Conservation (phyloP, 2,113 vertebrate genomes). For the Trochalopteron elliotii region DNA sequence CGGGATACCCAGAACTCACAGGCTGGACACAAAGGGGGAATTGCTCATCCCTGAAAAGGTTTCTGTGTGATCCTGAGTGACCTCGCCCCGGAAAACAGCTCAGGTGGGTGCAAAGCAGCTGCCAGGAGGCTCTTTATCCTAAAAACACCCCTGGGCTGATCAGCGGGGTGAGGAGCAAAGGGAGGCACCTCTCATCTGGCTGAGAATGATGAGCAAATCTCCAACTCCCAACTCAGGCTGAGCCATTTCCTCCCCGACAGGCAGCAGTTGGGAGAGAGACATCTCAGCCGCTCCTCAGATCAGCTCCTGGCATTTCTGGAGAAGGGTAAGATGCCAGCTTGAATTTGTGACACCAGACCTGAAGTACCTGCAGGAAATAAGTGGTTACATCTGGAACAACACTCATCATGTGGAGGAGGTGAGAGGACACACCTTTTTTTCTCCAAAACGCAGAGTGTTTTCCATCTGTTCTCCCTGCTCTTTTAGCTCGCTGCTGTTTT, state of each 20-base stretch:
- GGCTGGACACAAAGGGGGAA: background rate
- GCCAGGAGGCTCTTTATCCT: background rate
- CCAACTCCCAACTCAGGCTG: background rate
- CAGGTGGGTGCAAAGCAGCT: background rate
- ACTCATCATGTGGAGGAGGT: background rate
- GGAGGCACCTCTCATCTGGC: background rate
- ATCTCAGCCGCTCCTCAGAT: background rate
- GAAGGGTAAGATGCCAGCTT: background rate
- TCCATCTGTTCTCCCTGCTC: background rate
- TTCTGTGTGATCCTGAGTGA: background rate
- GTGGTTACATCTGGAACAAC: background rate
- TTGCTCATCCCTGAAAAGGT: background rate
- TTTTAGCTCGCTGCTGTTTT: background rate
- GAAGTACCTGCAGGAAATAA: background rate
- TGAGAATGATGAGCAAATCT: background rate
- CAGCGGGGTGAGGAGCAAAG: background rate
- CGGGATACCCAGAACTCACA: background rate
- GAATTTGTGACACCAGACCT: background rate
- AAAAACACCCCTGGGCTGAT: background rate
- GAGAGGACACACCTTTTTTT: background rate
- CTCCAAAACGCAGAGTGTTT: background rate
- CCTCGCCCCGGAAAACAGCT: background rate
- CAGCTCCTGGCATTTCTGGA: constrained; percentile 6
- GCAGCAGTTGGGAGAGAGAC: background rate
- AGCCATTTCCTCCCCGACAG: background rate